These are phyloP conservation scores for zebrafish (Danio rerio) DNA, from an alignment of 2,113 vertebrate species.

Conservation along the genomic window GRCz12tu NC_133194.1:21116001-21116500, in stretches of 20 bases:
- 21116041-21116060: conserved; percentile 78
- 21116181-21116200: conserved; percentile 80
- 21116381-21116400: not conserved
- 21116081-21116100: conserved; percentile 80
- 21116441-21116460: not conserved
- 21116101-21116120: conserved; percentile 77
- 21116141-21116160: conserved; percentile 80
- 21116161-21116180: conserved; percentile 75
- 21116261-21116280: conserved; percentile 75
- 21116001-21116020: conserved; percentile 81
- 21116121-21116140: conserved; percentile 83
- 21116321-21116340: not conserved
- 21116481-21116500: not conserved
- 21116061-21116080: conserved; percentile 83
- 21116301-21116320: conserved; percentile 46
- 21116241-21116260: conserved; percentile 64
- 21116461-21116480: not conserved
- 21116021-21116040: conserved; percentile 80
- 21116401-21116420: not conserved
- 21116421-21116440: conserved; percentile 4
- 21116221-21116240: conserved; percentile 55
- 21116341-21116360: not conserved
- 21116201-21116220: conserved; percentile 61
- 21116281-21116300: conserved; percentile 59
- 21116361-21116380: not conserved